Percentiles rank a stretch among this genome's conserved stretches.
phyloP scores from a whole-genome alignment of 2,888 invertebrate genomes.

The Agrilus mali region DNA sequence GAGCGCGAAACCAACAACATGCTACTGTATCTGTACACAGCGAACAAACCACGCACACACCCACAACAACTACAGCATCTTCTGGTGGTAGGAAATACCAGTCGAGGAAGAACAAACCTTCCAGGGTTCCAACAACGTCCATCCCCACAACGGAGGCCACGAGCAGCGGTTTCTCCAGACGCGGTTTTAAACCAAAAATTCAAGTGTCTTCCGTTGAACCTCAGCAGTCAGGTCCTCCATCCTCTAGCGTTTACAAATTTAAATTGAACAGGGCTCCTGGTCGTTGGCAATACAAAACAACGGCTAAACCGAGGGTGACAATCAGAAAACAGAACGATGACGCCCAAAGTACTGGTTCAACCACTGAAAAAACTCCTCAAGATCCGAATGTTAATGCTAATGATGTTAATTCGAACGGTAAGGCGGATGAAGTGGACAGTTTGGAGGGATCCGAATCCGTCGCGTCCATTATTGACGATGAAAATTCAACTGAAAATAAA shows the following conservation, averaged over 20 bases:
- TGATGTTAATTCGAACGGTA: slow-evolving; percentile 41
- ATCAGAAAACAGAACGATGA: slow-evolving; percentile 58
- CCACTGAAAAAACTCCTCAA: slow-evolving; percentile 20
- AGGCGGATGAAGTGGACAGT: slow-evolving; percentile 44
- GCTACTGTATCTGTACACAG: slow-evolving; percentile 56
- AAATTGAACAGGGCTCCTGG: slow-evolving; percentile 73
- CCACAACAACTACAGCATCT: slow-evolving; percentile 22
- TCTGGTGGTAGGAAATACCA: slow-evolving; percentile 43
- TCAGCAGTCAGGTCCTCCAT: slow-evolving; percentile 34
- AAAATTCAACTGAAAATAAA: slow-evolving; percentile 50
- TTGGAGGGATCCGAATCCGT: slow-evolving; percentile 63
- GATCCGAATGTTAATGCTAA: slow-evolving; percentile 27
- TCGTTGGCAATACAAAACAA: slow-evolving; percentile 84
- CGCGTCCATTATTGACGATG: slow-evolving; percentile 45
- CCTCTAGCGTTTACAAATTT: slow-evolving; percentile 62
- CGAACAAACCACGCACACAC: slow-evolving; percentile 38
- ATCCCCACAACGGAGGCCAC: slow-evolving; percentile 22
- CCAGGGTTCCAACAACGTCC: slow-evolving; percentile 7
- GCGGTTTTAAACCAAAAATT: slow-evolving; percentile 55
- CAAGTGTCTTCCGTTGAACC: slow-evolving; percentile 38
- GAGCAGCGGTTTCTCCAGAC: slow-evolving; percentile 32
- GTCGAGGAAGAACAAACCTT: slow-evolving; percentile 30
- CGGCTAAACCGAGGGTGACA: slow-evolving; percentile 72
- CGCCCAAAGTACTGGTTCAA: slow-evolving; percentile 33
- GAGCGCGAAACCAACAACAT: slow-evolving; percentile 42